Base-by-base conservation (phyloP, 2,797 vertebrate genomes). In the Brachyrhaphis roseni region DNA sequence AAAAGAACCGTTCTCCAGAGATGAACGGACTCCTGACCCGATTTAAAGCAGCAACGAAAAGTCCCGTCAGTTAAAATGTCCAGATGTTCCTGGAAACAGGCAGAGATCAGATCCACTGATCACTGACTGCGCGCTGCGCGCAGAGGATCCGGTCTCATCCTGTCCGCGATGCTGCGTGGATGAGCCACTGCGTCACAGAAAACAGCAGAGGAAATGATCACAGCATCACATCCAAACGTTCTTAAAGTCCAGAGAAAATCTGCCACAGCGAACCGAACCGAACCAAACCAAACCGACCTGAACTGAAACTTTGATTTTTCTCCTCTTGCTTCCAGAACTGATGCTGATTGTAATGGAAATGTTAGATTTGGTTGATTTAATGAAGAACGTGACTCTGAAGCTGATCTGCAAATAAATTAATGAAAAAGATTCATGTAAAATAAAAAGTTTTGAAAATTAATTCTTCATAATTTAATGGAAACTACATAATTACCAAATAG, bases 171-270 rank as follows among this genome's bases (percentile, higher is more conserved):
- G 84, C 82, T 86, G 88, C 72, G 47, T 64, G 75, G 68, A 81
- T 62, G 86, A 41, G 83, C 39, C 72, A 78, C 73, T 73, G 89
- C 91, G 86, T 89, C 88, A 89, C 85, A 74, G 53, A 13, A 4
- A 57, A 16, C 34, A 6, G 31, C 49, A 55, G 72, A 2, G 46
- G 71, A 34, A 28, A 49, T 1, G 49, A 39, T 26, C 23, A 26
- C 68, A n/a, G 41, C 68, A 45, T 71, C 68, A 45, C 41, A 28
- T 7, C 41, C 1, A 43, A 68, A 68, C 15, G 36, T 12, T 36
- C 64, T 68, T 18, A 43, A 18, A 16, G 13, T 1, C 3, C 7
- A 46, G 43, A 57, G n/a, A 1, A 28, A 31, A 34, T 1, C 6
- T 15, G 5, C 57, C 0, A 31, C 28, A 59, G 4, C 57, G 43